Conservation (phyloP, 2,797 vertebrate species). For the Alca torda region DNA sequence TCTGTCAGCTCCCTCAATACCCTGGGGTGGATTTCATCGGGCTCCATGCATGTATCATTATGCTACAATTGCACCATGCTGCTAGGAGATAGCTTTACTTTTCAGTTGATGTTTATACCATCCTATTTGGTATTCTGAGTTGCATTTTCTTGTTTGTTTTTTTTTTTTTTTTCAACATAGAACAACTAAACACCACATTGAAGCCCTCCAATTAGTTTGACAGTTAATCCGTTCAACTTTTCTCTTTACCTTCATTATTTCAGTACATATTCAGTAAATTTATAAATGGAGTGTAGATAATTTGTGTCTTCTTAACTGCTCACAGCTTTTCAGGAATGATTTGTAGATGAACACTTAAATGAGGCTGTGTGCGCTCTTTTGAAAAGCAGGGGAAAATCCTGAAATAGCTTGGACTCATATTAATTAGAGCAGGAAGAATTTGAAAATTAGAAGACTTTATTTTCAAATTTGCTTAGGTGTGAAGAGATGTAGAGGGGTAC, state of each 20-base stretch:
- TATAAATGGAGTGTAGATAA: not conserved
- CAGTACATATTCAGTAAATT: not conserved
- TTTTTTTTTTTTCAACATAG: not conserved
- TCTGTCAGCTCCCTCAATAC: not conserved
- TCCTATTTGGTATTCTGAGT: not conserved
- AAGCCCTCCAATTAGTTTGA: not conserved
- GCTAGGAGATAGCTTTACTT: not conserved
- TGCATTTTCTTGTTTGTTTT: not conserved
- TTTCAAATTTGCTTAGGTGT: not conserved
- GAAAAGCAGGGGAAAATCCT: not conserved
- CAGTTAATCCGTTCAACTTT: not conserved
- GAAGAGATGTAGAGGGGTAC: not conserved
- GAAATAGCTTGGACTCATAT: not conserved
- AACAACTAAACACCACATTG: not conserved
- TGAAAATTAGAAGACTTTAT: not conserved
- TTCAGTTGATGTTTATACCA: not conserved
- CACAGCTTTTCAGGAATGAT: not conserved
- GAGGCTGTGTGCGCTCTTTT: not conserved
- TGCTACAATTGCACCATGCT: not conserved
- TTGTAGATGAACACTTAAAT: not conserved
- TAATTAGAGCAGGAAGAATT: not conserved
- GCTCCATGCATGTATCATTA: not conserved
- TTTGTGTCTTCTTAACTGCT: not conserved
- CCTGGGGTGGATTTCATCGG: not conserved
- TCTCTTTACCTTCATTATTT: not conserved